phyloP scores from a whole-genome alignment of 2,797 vertebrate genomes.

The Gephyroberyx darwinii region DNA sequence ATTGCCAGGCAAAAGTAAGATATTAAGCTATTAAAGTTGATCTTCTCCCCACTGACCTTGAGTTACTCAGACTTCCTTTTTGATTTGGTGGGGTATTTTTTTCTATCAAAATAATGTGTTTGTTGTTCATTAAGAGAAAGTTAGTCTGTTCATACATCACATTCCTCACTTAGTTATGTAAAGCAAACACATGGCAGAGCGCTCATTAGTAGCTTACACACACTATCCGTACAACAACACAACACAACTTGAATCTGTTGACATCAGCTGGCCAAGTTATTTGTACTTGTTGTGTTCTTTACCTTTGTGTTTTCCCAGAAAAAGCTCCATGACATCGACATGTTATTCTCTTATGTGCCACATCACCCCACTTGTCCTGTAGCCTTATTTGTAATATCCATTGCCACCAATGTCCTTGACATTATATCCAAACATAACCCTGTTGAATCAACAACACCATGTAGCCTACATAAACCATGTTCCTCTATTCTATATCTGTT shows the following conservation, averaged over 20 bases:
- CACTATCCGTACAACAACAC: background rate
- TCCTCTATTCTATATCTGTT: background rate
- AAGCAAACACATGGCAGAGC: background rate
- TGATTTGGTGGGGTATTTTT: background rate
- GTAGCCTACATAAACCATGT: background rate
- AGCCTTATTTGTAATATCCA: constrained; percentile 32
- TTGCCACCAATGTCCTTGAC: constrained; percentile 21
- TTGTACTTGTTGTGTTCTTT: background rate
- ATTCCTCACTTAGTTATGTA: too few relatives aligned
- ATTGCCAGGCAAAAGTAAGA: background rate
- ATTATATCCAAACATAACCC: background rate
- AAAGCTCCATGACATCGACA: constrained; percentile 32
- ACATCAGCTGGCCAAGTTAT: background rate
- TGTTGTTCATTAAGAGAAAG: background rate
- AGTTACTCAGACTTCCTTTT: background rate
- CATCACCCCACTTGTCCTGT: background rate
- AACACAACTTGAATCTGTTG: background rate
- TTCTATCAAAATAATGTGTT: background rate
- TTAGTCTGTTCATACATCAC: background rate
- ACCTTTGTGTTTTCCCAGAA: constrained; percentile 14
- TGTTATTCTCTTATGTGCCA: constrained; percentile 2
- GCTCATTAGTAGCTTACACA: background rate
- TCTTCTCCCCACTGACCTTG: background rate
- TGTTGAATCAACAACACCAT: constrained; percentile 20
- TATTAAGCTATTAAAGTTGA: background rate